Percentiles rank a stretch among this genome's conserved stretches.
Evolutionary conservation across 2,888 invertebrate genomes (phyloP).

Genomic region (Apotomis capreana): DNA sequence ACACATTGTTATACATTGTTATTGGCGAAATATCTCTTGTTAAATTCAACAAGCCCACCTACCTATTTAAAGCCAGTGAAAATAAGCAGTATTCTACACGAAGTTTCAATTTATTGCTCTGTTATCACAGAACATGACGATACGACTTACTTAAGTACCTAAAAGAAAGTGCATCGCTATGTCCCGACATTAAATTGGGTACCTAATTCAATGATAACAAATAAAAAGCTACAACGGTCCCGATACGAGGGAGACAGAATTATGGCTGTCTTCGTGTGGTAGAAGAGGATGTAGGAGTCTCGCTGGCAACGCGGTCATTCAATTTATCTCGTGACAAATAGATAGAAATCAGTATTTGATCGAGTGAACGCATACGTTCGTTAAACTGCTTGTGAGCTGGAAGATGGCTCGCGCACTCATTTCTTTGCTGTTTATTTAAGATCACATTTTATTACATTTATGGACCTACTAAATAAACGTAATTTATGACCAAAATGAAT

Average conservation of each 20-base stretch:
- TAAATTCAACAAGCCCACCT: too few relatives aligned
- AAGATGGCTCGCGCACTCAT: not conserved
- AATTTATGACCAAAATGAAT: not conserved
- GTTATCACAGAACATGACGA: conserved; percentile 13
- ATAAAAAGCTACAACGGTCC: conserved; percentile 38
- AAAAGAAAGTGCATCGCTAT: conserved; percentile 40
- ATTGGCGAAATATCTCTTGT: too few relatives aligned
- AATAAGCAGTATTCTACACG: not conserved
- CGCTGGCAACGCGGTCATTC: conserved; percentile 35
- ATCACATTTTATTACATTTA: not conserved
- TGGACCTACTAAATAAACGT: not conserved
- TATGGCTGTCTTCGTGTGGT: conserved; percentile 20
- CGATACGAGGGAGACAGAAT: conserved; percentile 21
- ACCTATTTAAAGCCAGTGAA: too few relatives aligned
- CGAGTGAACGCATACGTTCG: conserved; percentile 36
- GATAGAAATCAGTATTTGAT: conserved; percentile 42
- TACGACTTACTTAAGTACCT: conserved; percentile 17
- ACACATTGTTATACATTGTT: too few relatives aligned
- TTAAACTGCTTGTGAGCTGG: conserved; percentile 19
- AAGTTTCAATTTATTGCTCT: conserved; percentile 6
- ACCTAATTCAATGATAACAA: conserved; percentile 42
- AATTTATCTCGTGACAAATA: conserved; percentile 41
- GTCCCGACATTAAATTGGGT: conserved; percentile 41
- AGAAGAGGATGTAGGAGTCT: conserved; percentile 22
- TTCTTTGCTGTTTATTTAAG: not conserved